Conservation (phyloP, 1,140 invertebrate genomes). For the Camponotus vicinus region DNA sequence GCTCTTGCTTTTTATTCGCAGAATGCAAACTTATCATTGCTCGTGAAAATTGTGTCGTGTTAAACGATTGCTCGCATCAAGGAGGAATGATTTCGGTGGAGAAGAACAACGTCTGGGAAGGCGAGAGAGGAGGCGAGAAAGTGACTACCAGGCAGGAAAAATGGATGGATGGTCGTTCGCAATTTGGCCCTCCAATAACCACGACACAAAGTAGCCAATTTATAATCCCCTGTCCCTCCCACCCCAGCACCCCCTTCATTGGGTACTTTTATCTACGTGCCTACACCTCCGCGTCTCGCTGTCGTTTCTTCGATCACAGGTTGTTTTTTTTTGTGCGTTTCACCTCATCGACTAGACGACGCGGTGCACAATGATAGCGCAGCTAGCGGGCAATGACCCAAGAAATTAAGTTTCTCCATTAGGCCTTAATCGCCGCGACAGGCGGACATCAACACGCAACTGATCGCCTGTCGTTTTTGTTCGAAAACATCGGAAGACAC, state of each 20-base stretch:
- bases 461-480: slow-evolving; percentile 15
- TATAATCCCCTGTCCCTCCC: slow-evolving; percentile 74
- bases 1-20: neutral
- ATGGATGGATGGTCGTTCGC: slow-evolving; percentile 79
- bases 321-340: slow-evolving; percentile 42
- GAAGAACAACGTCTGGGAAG: slow-evolving; percentile 61
- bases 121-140: slow-evolving; percentile 66
- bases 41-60: neutral
- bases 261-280: slow-evolving; percentile 70
- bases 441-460: slow-evolving; percentile 9
- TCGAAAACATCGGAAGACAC: neutral
- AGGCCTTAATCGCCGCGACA: slow-evolving; percentile 68
- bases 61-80: slow-evolving; percentile 47
- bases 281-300: slow-evolving; percentile 25
- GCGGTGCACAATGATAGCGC: slow-evolving; percentile 60
- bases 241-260: slow-evolving; percentile 16
- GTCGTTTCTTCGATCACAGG: neutral
- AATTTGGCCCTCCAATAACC: slow-evolving; percentile 79
- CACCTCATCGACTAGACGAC: slow-evolving; percentile 54
- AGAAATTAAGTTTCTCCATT: slow-evolving; percentile 76
- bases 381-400: slow-evolving; percentile 67
- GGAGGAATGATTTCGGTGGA: slow-evolving; percentile 42
- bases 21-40: neutral
- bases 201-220: slow-evolving; percentile 79
- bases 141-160: slow-evolving; percentile 68